Evolutionary conservation across 1,140 invertebrate genomes (phyloP), one percentile per base, ranked within the genome.

Genomic region (Mizuhopecten yessoensis): DNA sequence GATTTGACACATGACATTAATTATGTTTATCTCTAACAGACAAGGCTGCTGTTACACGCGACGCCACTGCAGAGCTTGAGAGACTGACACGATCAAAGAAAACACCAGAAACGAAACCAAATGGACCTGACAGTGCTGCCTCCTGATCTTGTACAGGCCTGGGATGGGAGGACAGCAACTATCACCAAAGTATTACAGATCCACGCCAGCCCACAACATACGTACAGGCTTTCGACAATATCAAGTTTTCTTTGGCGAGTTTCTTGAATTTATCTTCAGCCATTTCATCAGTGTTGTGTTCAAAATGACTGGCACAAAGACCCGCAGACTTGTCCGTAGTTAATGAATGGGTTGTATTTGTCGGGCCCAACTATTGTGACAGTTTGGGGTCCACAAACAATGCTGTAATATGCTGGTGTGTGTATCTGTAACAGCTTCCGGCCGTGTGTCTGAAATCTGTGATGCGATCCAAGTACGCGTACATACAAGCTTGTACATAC

Each of bases 21-120:
- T 23, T 20, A 33, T 34, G 33, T 57, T 45, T 75, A 36, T 89
- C 13, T 92, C 86, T 93, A 89, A 96, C 97, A 93, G 96, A 97
- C 93, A 97, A 97, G 95, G 96, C 97, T 92, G 97, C 98, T 5
- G 98, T 98, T 96, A 97, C 98, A 89, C 98, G 98, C 17, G 98
- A 99, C 96, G 98, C 98, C 34, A 98, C 98, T 34, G 98, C 98
- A n/a, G 98, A 99, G 97, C 97, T 99, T 33, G 98, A 99, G 96
- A 97, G 98, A 91, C 97, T 99, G 94, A 98, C 98, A 90, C 97
- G 98, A 95, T 97, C 97, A 90, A 98, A 98, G 95, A 98, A 98
- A 89, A 90, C 91, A 42, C 89, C 91, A 39, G 90, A 93, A 88
- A 93, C 93, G 86, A 90, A 94, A 90, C 93, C 94, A 91, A 94